Evolutionary conservation across 1,140 invertebrate genomes (phyloP).

Genomic region (Ganaspis sp.): DNA sequence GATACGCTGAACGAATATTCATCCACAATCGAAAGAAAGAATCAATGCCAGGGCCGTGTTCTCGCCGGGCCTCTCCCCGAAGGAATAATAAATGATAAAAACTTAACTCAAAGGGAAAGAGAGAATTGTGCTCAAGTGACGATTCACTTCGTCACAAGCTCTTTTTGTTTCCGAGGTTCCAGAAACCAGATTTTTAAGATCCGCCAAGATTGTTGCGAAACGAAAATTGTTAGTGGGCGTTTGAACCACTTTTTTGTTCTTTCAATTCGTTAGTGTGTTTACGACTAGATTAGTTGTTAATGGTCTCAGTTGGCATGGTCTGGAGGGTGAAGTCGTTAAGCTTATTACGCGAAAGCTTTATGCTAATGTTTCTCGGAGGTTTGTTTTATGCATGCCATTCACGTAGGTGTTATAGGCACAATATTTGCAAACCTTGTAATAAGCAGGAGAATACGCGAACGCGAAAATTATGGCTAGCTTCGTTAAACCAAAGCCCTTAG

Average conservation of each 20-base stretch:
- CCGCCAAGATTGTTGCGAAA: neutral
- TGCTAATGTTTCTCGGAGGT: slow-evolving; percentile 50
- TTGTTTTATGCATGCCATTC: slow-evolving; percentile 55
- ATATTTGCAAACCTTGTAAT: slow-evolving; percentile 50
- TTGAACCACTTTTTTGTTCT: neutral
- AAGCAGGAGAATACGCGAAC: slow-evolving; percentile 25
- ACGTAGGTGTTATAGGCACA: slow-evolving; percentile 50
- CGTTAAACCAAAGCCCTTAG: slow-evolving; percentile 17
- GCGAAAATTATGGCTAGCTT: slow-evolving; percentile 31
- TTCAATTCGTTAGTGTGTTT: neutral
- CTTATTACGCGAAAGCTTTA: slow-evolving; percentile 52
- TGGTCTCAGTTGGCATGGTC: neutral
- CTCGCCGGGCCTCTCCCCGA: too few species aligned
- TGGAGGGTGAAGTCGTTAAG: slow-evolving; percentile 49
- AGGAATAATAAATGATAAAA: too few species aligned
- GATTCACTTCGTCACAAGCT: too few species aligned
- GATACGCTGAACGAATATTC: too few species aligned
- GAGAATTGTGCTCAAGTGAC: too few species aligned
- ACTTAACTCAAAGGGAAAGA: too few species aligned
- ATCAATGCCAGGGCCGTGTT: too few species aligned
- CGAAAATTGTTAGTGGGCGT: neutral
- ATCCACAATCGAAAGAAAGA: too few species aligned
- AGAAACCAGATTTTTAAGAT: too few species aligned
- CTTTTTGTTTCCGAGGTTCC: too few species aligned
- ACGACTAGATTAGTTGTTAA: slow-evolving; percentile 26